phyloP scores from a whole-genome alignment of 2,797 vertebrate genomes.

The Macropodus opercularis region DNA sequence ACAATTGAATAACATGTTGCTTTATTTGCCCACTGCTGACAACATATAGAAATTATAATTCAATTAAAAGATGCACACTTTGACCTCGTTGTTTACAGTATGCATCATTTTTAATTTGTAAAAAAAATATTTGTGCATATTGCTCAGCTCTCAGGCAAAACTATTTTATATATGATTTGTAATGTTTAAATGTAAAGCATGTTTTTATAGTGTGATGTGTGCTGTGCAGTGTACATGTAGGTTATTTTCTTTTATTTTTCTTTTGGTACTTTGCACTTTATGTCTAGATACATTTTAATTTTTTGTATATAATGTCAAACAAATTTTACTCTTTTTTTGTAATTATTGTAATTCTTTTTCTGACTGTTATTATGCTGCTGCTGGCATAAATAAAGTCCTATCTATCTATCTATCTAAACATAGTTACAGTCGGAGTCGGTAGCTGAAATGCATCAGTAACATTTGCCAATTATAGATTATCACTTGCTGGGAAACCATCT shows the following conservation, averaged over 20 bases:
- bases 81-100: slow-evolving; percentile 20
- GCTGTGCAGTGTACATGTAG: no score
- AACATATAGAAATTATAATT: slow-evolving; percentile 16
- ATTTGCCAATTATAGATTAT: slow-evolving; percentile 1
- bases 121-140: neutral
- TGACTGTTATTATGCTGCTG: no score
- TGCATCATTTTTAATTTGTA: slow-evolving; percentile 3
- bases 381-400: no score
- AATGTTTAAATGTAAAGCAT: no score
- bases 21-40: slow-evolving; percentile 27
- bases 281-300: no score
- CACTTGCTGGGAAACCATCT: slow-evolving; percentile 18
- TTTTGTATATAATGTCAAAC: no score
- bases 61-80: slow-evolving; percentile 22
- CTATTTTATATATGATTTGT: neutral
- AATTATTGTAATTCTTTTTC: no score
- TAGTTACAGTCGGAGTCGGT: neutral
- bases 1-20: slow-evolving; percentile 31
- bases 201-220: no score
- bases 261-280: no score
- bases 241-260: no score
- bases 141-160: neutral
- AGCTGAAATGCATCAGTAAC: slow-evolving; percentile 1
- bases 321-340: no score
- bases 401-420: no score